Base-by-base conservation (phyloP, 2,888 invertebrate species). In the Antheraea yamamai region DNA sequence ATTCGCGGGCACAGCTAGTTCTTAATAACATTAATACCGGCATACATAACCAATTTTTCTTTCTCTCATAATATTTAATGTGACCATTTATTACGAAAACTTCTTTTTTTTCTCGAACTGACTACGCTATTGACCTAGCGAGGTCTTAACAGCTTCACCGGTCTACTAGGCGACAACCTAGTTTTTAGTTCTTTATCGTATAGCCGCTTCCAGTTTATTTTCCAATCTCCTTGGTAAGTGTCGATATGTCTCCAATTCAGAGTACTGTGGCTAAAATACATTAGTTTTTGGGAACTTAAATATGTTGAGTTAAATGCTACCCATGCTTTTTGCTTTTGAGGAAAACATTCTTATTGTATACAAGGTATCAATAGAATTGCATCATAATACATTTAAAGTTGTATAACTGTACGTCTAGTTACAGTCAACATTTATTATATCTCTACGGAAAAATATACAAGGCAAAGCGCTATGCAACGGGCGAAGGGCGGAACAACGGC, bases 401-500 rank as follows among this genome's bases (percentile, higher is more conserved):
- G 26, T 47, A 20, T 61, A 26, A 39, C 70, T 74, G 55, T 71
- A 20, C 55, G 20, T 39, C 23, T 47, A 23, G 39, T 71, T 47
- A 20, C 14, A 39, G 14, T 71, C 72, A 51, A 30, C 20, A 58
- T 74, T 75, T 72, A 72, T 47, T 75, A 72, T 16, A 14, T 14
- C 61, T 39, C 39, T 73, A n/a, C 52, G 73, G 79, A 83, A 85
- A 85, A 86, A 84, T 83, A 82, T 73, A 78, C 78, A 81, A 80
- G 77, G 78, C 73, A 51, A 75, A 79, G 76, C 77, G 81, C 70
- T 39, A 70, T 39, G 39, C 39, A 70, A 70, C n/a, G 80, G 76
- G 81, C 79, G 80, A 84, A 85, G 85, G 85, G 87, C 86, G 89
- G 90, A 90, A 93, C 92, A 93, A 93, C 94, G 89, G 91, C 83